Percentiles rank a stretch among this genome's conserved stretches.
These are phyloP conservation scores for Platysternon megacephalum DNA, from an alignment of 2,113 vertebrate genomes.

Conservation along the genomic window DNA sequence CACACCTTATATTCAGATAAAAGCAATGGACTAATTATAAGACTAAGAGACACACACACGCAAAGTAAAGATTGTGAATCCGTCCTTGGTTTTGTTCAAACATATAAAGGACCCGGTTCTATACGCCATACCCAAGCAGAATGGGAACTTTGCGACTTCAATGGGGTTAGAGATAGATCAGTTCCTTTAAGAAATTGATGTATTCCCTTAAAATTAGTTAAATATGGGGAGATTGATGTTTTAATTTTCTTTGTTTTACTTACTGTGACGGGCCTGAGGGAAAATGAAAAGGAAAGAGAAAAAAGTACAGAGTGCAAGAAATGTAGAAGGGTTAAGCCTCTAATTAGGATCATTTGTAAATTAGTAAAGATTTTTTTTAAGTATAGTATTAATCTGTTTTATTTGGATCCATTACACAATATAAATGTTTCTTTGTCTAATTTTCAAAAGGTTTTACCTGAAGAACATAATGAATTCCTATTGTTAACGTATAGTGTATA, in stretches of 20 bases:
- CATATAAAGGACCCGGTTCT: neutral
- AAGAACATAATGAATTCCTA: rapidly evolving
- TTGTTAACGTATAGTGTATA: too few species aligned
- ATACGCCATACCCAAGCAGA: neutral
- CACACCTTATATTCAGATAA: neutral
- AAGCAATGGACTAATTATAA: neutral
- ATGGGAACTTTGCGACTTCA: neutral
- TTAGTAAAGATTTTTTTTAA: neutral
- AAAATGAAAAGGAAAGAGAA: neutral
- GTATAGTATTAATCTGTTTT: neutral
- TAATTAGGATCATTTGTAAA: neutral
- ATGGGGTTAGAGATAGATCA: neutral
- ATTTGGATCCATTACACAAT: neutral
- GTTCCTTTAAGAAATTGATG: neutral
- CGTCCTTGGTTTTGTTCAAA: rapidly evolving
- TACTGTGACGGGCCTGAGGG: neutral
- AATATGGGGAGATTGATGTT: neutral
- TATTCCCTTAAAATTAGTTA: neutral
- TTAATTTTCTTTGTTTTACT: neutral
- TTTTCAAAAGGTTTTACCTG: neutral
- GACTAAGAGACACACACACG: neutral
- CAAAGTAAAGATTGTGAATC: neutral
- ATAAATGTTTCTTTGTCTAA: neutral
- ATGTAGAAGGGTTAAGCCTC: neutral
- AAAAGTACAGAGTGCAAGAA: neutral